A percentile compares a stretch with the other conserved stretches of the same genome.
These are phyloP conservation scores for Sebastes cheni DNA, from an alignment of 2,797 vertebrate genomes.

Conservation along the genomic window DNA sequence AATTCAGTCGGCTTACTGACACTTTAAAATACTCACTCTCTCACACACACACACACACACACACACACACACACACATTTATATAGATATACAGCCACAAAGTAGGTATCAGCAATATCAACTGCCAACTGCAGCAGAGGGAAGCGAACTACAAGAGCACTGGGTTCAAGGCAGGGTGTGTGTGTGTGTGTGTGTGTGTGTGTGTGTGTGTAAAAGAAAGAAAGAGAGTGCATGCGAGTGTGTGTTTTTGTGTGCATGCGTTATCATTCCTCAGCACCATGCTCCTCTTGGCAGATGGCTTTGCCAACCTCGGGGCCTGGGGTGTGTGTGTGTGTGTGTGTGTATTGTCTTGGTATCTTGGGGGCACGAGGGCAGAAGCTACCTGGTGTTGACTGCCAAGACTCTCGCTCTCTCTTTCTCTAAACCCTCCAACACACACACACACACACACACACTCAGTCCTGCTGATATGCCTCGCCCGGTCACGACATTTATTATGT, in stretches of 20 bases:
- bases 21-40: slow-evolving; percentile 14
- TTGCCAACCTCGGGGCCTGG: slow-evolving; percentile 58
- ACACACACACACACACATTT: background rate
- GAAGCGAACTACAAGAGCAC: slow-evolving; percentile 17
- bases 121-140: slow-evolving; percentile 40
- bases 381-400: slow-evolving; percentile 68
- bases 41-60: background rate
- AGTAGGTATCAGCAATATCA: slow-evolving; percentile 43
- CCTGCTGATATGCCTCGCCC: background rate
- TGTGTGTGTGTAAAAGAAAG: slow-evolving; percentile 2
- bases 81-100: slow-evolving; percentile 21
- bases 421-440: slow-evolving; percentile 20
- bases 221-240: background rate
- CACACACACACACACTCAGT: background rate
- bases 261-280: slow-evolving; percentile 74
- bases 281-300: slow-evolving; percentile 65
- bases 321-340: slow-evolving; percentile 22
- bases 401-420: slow-evolving; percentile 50
- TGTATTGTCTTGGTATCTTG: slow-evolving; percentile 59
- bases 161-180: slow-evolving; percentile 33
- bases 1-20: slow-evolving; percentile 18
- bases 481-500: slow-evolving; percentile 42
- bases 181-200: slow-evolving; percentile 4
- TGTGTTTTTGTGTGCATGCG: slow-evolving; percentile 32
- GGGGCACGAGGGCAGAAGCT: slow-evolving; percentile 66